Base-by-base conservation (phyloP, 1,140 invertebrate species). In the Himalopsyche phryganea region DNA sequence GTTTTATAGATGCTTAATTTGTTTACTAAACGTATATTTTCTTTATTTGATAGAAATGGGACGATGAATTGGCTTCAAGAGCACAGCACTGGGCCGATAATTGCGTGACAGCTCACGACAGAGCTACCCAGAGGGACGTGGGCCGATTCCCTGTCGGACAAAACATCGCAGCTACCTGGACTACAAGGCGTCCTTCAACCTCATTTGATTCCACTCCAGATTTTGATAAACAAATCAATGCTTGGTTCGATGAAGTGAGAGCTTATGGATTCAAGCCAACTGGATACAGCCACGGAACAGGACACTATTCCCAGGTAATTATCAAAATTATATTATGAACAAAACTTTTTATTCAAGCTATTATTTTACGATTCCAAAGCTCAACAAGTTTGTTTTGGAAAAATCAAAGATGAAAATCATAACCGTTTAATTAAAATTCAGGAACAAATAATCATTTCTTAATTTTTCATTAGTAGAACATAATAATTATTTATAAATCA, bases 31-130 rank as follows among this genome's bases (percentile, higher is more conserved):
- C n/a, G n/a, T n/a, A n/a, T n/a, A n/a, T 28, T 28, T 28, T 28
- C 3, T 28, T 28, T 28, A 28, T 46, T 18, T 46, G 49, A 3
- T 18, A 89, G 87, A 77, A 85, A 66, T 94, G 92, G 92, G 91
- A 94, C 69, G 88, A 93, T 42, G 89, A 93, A 69, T 75, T 95
- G 55, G 92, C 92, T 10, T 72, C 78, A 3, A 78, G 85, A 40
- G 91, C 92, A 6, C 91, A 94, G 68, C 79, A 83, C 65, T 93
- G 91, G 89, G 86, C 91, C 0, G 84, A 90, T 58, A 83, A 85
- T 45, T 94, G 91, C 68, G 79, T 81, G 28, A 83, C 89, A 41
- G 80, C 78, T 7, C 92, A 94, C 67, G 91, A 94, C 69, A 57
- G 68, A 14, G 72, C 74, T 0, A 61, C 72, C 2, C 71, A 78